phyloP scores from a whole-genome alignment of 2,113 vertebrate genomes.

The Sceloporus undulatus region DNA sequence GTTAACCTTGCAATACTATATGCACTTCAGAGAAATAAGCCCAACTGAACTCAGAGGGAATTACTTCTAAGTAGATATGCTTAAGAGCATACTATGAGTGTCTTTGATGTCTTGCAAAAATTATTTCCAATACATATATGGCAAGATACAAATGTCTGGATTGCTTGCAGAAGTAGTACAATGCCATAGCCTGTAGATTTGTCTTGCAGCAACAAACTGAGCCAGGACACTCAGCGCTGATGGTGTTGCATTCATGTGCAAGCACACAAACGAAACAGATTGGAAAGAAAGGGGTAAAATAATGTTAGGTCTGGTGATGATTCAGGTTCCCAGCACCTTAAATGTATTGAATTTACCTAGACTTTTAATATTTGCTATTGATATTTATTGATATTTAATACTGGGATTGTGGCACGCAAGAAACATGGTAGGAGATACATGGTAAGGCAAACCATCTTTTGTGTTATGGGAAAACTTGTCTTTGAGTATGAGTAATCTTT shows the following conservation, averaged over 20 bases:
- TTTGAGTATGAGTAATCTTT: not conserved
- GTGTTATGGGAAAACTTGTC: not conserved
- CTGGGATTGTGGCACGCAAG: not conserved
- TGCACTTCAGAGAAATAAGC: not conserved
- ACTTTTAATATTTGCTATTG: not conserved
- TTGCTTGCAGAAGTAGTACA: not conserved
- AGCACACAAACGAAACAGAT: not conserved
- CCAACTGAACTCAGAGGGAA: not conserved
- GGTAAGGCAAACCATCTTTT: not conserved
- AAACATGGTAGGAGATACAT: not conserved
- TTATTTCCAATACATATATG: not conserved
- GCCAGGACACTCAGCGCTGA: not conserved
- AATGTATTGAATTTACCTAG: not conserved
- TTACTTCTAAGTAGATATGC: not conserved
- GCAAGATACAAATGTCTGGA: constrained; percentile 2
- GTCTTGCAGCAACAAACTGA: not conserved
- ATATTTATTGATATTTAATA: not conserved
- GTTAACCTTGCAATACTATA: not conserved
- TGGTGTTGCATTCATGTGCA: not conserved
- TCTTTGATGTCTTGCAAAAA: not conserved
- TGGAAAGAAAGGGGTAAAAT: no score
- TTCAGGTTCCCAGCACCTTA: not conserved
- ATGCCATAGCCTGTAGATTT: not conserved
- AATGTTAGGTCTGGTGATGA: not conserved
- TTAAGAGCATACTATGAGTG: not conserved